phyloP scores from a whole-genome alignment of 2,113 vertebrate species.

The Cyphomyrus plagiostoma region DNA sequence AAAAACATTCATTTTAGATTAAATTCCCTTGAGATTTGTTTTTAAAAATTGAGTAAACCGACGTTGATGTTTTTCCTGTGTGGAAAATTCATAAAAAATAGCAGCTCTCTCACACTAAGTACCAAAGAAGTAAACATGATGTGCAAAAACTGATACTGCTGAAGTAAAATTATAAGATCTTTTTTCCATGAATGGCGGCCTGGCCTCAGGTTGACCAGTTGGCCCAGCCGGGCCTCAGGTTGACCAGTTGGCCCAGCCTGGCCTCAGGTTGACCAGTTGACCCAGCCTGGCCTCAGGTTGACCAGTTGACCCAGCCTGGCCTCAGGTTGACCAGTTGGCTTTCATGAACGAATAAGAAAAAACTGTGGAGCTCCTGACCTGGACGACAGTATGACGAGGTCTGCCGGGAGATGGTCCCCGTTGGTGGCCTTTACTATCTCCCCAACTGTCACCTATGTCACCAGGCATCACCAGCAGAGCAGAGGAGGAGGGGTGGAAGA shows the following conservation, averaged over 20 bases:
- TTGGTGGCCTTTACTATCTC: slow-evolving; percentile 98
- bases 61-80: not conserved
- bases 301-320: not conserved
- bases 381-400: slow-evolving; percentile 98
- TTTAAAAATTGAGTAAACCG: not conserved
- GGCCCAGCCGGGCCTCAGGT: slow-evolving; percentile 31
- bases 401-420: slow-evolving; percentile 98
- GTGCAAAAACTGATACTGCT: not conserved
- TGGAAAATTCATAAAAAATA: not conserved
- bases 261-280: slow-evolving; percentile 32
- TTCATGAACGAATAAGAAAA: not conserved
- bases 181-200: slow-evolving; percentile 37
- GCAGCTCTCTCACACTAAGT: not conserved
- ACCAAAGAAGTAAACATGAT: not conserved
- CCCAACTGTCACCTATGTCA: slow-evolving; percentile 96
- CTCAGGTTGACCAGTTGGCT: slow-evolving; percentile 36
- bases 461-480: slow-evolving; percentile 95
- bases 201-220: not conserved
- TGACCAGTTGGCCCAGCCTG: slow-evolving; percentile 54
- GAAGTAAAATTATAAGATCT: not conserved
- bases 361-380: slow-evolving; percentile 97
- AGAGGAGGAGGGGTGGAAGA: slow-evolving; percentile 55
- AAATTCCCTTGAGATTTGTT: not conserved
- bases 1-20: not conserved
- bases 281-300: not conserved